Evolutionary conservation across 1,140 invertebrate genomes (phyloP), one percentile per base, ranked within the genome.

Genomic region (Euwallacea similis): DNA sequence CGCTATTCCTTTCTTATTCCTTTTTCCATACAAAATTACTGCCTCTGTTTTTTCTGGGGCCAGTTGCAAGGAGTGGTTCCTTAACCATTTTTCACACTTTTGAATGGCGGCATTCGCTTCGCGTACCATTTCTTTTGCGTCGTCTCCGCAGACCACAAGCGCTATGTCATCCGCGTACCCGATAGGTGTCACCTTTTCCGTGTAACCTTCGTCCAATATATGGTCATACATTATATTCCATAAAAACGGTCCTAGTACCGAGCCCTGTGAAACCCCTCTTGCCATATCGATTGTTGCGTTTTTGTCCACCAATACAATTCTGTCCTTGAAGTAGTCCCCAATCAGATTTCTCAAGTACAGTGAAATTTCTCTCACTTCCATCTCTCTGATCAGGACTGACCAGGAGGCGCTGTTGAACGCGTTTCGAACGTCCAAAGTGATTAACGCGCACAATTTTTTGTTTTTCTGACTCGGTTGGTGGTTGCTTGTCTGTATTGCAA

Each of bases 221-320:
- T 46, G 71, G 54, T 82, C 78, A 21, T 81, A 82, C 0, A 70
- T 21, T 2, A 74, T 42, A 54, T 80, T 80, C 81, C 80, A 82
- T 0, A 82, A 62, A 8, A 75, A 62, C 0, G 78, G 81, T 0
- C 81, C 79, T 0, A 79, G 63, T 0, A 80, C 74, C 8, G 77
- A 79, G 0, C 83, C 83, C 72, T 55, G 53, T 13, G 53, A 13
- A 15, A 55, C 13, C 7, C 53, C 53, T 7, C 9, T 13, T 7
- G 53, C 7, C 53, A 55, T 55, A 8, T 46, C 53, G 13, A 55
- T 7, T 47, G 44, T 11, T 11, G 44, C 7, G 15, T 55, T 46
- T 7, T 55, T 7, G 8, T 15, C 53, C 53, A 15, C 15, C 7
- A 8, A 9, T 8, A 55, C 13, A 7, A 8, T 55, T 13, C 53